phyloP scores from a whole-genome alignment of 2,797 vertebrate genomes.

The Cossypha niveicapilla region DNA sequence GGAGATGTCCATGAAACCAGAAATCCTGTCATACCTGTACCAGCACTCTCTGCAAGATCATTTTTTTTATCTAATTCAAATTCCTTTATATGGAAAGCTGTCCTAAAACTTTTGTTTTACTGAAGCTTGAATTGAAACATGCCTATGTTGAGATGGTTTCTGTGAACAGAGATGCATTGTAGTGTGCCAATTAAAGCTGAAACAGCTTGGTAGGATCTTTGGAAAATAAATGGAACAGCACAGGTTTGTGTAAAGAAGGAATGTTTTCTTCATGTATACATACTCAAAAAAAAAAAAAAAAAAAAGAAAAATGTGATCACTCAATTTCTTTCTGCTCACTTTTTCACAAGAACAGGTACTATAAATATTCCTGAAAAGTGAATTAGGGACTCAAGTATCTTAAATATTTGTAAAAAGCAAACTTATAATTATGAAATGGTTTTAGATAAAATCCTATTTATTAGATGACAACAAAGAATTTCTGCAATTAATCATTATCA shows the following conservation, averaged over 20 bases:
- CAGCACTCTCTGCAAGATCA: background rate
- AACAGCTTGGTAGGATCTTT: background rate
- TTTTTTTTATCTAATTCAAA: background rate
- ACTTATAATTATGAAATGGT: background rate
- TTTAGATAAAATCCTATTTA: background rate
- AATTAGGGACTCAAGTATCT: background rate
- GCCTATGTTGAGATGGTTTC: fast-evolving
- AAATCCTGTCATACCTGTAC: background rate
- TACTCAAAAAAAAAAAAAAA: background rate
- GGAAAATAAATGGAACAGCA: background rate
- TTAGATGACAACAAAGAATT: background rate
- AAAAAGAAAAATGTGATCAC: background rate
- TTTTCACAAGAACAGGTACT: background rate
- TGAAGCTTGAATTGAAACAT: background rate
- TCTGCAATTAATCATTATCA: background rate
- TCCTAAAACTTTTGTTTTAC: background rate
- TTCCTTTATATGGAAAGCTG: background rate
- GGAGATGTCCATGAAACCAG: background rate
- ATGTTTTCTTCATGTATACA: background rate
- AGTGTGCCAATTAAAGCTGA: background rate
- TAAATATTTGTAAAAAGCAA: background rate
- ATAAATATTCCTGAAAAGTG: background rate
- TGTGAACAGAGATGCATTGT: background rate
- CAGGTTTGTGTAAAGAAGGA: background rate
- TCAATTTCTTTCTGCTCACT: background rate